Base-by-base conservation (phyloP, 2,797 vertebrate species). In the Alexandromys oeconomus region DNA sequence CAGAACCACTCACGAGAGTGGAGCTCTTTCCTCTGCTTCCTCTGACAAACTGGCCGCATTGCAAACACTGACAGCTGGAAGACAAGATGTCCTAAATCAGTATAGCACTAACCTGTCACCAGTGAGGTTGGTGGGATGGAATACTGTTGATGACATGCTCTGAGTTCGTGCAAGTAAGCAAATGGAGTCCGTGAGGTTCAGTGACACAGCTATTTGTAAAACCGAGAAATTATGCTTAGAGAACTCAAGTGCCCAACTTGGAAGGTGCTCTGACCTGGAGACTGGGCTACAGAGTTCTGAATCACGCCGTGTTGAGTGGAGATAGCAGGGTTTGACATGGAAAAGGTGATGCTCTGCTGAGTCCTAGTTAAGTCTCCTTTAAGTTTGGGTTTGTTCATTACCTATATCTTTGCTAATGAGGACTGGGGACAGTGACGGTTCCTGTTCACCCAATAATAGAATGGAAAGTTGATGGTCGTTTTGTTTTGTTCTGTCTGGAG, bases 351-450 rank as follows among this genome's bases (percentile, higher is more conserved):
- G 97, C 74, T 48, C 0, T 29, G 37, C 77, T 82, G 95, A 91
- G 57, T 96, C 97, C 97, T 96, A 73, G 43, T 91, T 93, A 97
- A 97, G 92, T 93, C 91, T 97, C 79, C 59, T 91, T 95, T 95
- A 73, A 48, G 19, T 92, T 71, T 65, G 14, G 15, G 14, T 80
- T 46, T 91, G n/a, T 11, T 78, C 37, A 15, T 90, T 84, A 82
- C 54, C 77, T 34, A 13, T 43, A 25, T 65, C 79, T 79, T 91
- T 73, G 63, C n/a, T 21, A 19, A 10, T 51, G 27, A 95, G n/a
- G 78, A 8, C 59, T 82, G 14, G 71, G 48, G 46, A 5, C n/a
- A 48, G 80, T 69, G 79, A 67, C 0, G 2, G 48, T 23, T 79
- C 6, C n/a, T 74, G 29, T 80, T 69, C 3, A 37, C 19, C 27